Conservation (phyloP, 2,888 invertebrate species). For the Nephrotoma appendiculata region DNA sequence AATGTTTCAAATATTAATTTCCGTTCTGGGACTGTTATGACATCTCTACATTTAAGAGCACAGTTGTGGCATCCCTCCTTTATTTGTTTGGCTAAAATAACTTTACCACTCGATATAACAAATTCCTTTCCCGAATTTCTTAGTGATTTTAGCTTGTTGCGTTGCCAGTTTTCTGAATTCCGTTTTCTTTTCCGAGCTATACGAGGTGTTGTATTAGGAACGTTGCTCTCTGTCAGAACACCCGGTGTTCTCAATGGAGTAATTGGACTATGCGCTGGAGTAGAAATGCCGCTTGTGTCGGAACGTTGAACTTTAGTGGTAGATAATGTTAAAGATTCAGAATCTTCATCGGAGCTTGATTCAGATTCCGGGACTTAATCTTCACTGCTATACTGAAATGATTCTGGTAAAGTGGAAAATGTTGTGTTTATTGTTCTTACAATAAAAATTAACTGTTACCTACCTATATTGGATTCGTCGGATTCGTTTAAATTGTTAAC, state of each 20-base stretch:
- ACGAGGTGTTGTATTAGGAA: neutral
- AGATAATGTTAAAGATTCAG: too few species aligned
- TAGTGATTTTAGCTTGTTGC: neutral
- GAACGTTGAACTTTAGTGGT: too few species aligned
- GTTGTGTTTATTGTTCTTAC: too few species aligned
- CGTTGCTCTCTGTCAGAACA: too few species aligned
- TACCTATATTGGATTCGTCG: too few species aligned
- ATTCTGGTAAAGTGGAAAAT: neutral
- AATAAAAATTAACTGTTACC: too few species aligned
- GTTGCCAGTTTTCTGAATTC: too few species aligned
- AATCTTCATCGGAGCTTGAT: neutral
- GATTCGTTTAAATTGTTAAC: too few species aligned
- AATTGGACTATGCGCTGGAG: too few species aligned
- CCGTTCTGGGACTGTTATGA: neutral
- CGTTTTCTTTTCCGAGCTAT: too few species aligned
- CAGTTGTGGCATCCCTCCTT: neutral
- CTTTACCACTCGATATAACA: neutral
- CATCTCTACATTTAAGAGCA: neutral
- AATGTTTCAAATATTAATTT: neutral
- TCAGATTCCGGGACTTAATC: neutral
- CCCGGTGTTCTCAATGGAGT: too few species aligned
- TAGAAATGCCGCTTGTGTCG: too few species aligned
- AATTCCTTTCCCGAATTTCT: neutral
- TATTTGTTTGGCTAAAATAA: neutral
- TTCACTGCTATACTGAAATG: neutral